phyloP scores from a whole-genome alignment of 53 echinoderm and acorn worm genomes.

The Paracentrotus lividus region DNA sequence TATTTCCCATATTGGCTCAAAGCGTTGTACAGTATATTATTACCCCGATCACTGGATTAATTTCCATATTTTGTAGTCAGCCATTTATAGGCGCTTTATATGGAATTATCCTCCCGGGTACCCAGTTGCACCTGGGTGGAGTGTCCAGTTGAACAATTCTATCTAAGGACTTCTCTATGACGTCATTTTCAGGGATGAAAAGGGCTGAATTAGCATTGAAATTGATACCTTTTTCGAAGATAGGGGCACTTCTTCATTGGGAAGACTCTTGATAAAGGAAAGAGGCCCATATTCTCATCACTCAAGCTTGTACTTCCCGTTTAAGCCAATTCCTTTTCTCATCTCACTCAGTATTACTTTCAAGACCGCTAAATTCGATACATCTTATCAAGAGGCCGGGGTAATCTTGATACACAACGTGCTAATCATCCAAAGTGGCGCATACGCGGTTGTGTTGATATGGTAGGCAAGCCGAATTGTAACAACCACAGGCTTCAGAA shows the following conservation, averaged over 20 bases:
- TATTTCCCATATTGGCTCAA: too few relatives aligned
- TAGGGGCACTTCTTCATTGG: not conserved
- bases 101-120: too few relatives aligned
- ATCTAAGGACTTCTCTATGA: too few relatives aligned
- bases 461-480: not conserved
- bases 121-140: too few relatives aligned
- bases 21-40: too few relatives aligned
- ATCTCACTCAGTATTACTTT: not conserved
- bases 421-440: not conserved
- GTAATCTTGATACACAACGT: not conserved
- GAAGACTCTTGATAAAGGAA: not conserved
- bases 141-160: too few relatives aligned
- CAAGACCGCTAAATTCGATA: not conserved
- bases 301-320: not conserved
- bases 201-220: too few relatives aligned
- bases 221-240: not conserved
- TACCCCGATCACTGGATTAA: too few relatives aligned
- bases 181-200: too few relatives aligned
- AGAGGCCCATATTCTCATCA: not conserved
- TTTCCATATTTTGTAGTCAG: too few relatives aligned
- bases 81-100: too few relatives aligned
- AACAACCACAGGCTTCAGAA: not conserved
- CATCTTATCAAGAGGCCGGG: not conserved
- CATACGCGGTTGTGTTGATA: not conserved
- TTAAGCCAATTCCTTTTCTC: not conserved